These are phyloP conservation scores for Holocentrus rufus DNA, from an alignment of 2,797 vertebrate species.

Conservation along the genomic window DNA sequence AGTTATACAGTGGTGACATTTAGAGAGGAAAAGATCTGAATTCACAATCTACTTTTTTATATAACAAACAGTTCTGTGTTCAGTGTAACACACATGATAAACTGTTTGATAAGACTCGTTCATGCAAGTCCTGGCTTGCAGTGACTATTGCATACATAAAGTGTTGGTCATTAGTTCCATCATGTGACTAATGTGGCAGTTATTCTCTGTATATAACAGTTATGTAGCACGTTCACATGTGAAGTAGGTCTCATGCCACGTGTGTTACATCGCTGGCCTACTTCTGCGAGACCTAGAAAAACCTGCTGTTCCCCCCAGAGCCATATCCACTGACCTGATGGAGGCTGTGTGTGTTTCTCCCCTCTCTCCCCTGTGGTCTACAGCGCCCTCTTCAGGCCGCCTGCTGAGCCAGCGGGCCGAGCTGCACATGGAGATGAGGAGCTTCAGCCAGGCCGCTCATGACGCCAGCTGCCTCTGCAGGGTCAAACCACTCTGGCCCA, in stretches of 20 bases:
- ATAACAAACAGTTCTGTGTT: too few species aligned
- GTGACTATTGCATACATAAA: neutral
- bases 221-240: neutral
- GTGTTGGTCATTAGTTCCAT: too few species aligned
- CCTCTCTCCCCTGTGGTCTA: slow-evolving; percentile 12
- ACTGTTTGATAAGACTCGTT: neutral
- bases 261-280: slow-evolving; percentile 55
- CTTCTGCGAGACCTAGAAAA: slow-evolving; percentile 58
- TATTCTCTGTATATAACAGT: neutral
- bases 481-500: slow-evolving; percentile 84
- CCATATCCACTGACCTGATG: slow-evolving; percentile 36
- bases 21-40: too few species aligned
- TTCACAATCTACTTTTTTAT: too few species aligned
- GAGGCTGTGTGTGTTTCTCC: neutral
- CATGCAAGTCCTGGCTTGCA: too few species aligned
- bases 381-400: slow-evolving; percentile 79
- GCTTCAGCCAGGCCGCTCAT: slow-evolving; percentile 85
- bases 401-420: slow-evolving; percentile 84
- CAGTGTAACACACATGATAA: neutral
- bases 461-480: slow-evolving; percentile 83
- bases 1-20: too few species aligned
- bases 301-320: neutral
- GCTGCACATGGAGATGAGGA: slow-evolving; percentile 85
- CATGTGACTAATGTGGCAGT: too few species aligned
- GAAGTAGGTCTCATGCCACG: slow-evolving; percentile 37